Conservation (phyloP, 2,113 vertebrate species). For the Daubentonia madagascariensis region DNA sequence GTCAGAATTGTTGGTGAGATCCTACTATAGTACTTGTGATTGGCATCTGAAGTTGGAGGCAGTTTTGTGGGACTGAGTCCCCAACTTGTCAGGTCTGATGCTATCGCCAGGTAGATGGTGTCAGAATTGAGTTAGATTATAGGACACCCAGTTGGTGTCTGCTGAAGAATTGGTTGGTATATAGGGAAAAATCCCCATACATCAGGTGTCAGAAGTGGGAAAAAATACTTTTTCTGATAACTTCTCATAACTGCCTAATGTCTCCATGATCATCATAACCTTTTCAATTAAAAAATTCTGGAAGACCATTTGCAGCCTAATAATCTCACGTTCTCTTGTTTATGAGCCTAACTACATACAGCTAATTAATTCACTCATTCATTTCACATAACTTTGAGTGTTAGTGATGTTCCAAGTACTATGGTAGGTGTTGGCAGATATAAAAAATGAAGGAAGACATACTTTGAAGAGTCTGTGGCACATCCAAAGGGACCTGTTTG, state of each 20-base stretch:
- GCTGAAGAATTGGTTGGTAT: background rate
- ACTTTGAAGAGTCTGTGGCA: background rate
- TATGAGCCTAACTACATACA: background rate
- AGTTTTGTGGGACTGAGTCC: background rate
- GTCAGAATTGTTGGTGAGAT: background rate
- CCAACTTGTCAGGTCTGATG: background rate
- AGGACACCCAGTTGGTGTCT: background rate
- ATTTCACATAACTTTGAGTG: background rate
- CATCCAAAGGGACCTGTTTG: background rate
- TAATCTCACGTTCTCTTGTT: background rate
- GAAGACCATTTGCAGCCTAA: background rate
- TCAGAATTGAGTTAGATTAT: background rate
- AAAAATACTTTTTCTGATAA: background rate
- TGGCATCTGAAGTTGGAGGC: background rate
- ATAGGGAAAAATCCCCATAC: background rate
- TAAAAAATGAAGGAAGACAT: background rate
- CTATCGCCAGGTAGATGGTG: background rate
- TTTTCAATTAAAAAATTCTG: background rate
- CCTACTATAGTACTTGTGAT: background rate
- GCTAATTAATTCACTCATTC: background rate
- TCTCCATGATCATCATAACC: background rate
- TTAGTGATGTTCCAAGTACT: background rate
- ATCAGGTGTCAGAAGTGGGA: background rate
- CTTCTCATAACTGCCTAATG: background rate
- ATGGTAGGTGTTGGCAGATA: background rate